Base-by-base conservation (phyloP, 2,888 invertebrate genomes). In the Chelonus formosanus region DNA sequence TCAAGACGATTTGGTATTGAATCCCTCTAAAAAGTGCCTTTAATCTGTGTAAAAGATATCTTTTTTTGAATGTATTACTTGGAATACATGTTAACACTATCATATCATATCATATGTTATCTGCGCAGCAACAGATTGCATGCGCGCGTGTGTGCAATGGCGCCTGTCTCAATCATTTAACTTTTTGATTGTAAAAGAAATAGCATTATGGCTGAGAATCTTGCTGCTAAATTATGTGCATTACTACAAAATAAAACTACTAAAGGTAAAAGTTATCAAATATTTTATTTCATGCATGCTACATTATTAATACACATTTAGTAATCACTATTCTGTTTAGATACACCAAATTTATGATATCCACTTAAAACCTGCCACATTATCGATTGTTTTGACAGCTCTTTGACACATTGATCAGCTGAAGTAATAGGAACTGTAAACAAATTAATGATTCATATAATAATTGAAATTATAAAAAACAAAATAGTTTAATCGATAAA, bases 151-250 rank as follows among this genome's bases (percentile, higher is more conserved):
- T 20, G 8, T n/a, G 6, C 7, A 56, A 56, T 56, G 56, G 31
- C 56, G 43, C 44, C 31, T 6, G 31, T 31, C 7, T 20, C 10
- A 40, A 43, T 43, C 44, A 40, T 10, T 43, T 43, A 43, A 56
- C 43, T 56, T 44, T 43, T 40, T 20, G 8, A 54, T 36, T 4
- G 8, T 54, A 20, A 20, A 4, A 6, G 20, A n/a, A 48, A 20
- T 5, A 10, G 53, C 3, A 45, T 44, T 60, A 84, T 84, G 83
- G 76, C 80, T 74, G 82, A 82, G 67, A 84, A 84, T 77, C 79
- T 84, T 40, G 83, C 84, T 68, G 83, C 78, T 4, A 83, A 82
- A 70, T 76, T 84, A 70, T 82, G 77, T 71, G 76, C 76, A 65
- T 77, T 80, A 69, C 67, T 84, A 60, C 76, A 76, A 43, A 78